Percentiles rank a stretch among this genome's conserved stretches.
phyloP scores from a whole-genome alignment of 1,140 invertebrate genomes.

The Papilio glaucus region DNA sequence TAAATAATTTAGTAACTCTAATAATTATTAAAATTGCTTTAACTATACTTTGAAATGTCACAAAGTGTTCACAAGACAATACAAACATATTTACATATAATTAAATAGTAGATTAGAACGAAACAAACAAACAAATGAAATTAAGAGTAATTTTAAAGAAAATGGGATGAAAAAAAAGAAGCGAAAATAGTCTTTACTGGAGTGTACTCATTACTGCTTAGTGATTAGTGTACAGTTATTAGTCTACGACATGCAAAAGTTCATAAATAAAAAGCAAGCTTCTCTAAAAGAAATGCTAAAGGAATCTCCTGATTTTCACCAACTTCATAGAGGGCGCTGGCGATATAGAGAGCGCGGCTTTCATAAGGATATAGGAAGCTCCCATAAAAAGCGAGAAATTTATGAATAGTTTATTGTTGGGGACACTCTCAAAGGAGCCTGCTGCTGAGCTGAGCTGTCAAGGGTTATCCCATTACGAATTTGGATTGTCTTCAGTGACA shows the following conservation, averaged over 20 bases:
- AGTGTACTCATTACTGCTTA: neutral
- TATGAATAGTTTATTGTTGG: too few relatives aligned
- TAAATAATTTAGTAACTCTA: too few relatives aligned
- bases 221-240: neutral
- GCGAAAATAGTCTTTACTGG: neutral
- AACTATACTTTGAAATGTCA: neutral
- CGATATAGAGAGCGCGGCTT: too few relatives aligned
- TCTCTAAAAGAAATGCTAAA: conserved; percentile 29
- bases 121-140: conserved; percentile 50
- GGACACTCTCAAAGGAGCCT: too few relatives aligned
- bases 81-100: conserved; percentile 28
- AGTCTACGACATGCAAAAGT: conserved; percentile 10
- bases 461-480: too few relatives aligned
- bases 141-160: conserved; percentile 43
- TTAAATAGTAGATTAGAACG: conserved; percentile 40
- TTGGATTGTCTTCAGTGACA: too few relatives aligned
- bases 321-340: too few relatives aligned
- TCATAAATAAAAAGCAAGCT: neutral
- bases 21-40: neutral
- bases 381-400: too few relatives aligned
- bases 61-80: conserved; percentile 20
- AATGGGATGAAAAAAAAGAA: conserved; percentile 33
- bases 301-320: conserved; percentile 14
- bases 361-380: too few relatives aligned
- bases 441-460: too few relatives aligned